Base-by-base conservation (phyloP, 1,140 invertebrate genomes). In the Hormaphis cornu region DNA sequence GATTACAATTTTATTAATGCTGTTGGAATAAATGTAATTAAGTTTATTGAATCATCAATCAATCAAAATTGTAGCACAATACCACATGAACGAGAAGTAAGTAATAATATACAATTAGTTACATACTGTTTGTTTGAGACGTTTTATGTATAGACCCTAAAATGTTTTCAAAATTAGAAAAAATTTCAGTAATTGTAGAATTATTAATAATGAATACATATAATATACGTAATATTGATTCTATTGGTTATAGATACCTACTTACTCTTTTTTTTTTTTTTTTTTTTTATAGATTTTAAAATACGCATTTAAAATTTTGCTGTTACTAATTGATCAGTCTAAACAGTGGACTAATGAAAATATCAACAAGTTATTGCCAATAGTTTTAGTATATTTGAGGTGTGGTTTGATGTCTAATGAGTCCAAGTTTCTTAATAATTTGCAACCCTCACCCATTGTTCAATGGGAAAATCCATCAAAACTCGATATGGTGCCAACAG, bases 261-360 rank as follows among this genome's bases (percentile, higher is more conserved):
- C 30, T 53, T 2, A 56, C 20, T 22, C 20, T 22, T 20, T 6
- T 37, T 37, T 1, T 37, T 16, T 56, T 7, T 22, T 7, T 14
- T 20, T 9, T 37, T 58, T 4, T 10, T 63, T 66, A 16, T 35
- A 66, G 61, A 20, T 50, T 48, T 66, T 66, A 16, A 66, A 66
- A 48, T 66, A 50, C 35, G 18, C 26, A 33, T 50, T 66, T 22
- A 37, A 50, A 48, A 66, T 66, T 22, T 66, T 66, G 18, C 20
- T 22, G 24, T 26, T 50, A 66, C 61, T 66, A 50, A 24, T 66
- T 16, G 61, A 66, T 22, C 12, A 30, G 18, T 66, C 61, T 20
- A 66, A 66, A 50, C 24, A 30, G 8, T 66, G 61, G 61, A 66
- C 61, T 22, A 50, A 48, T 48, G 28, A 66, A 7, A 66, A 66